A percentile compares a stretch with the other conserved stretches of the same genome.
Conservation (phyloP, 2,888 invertebrate species). For the Linnaemya vulpina region DNA sequence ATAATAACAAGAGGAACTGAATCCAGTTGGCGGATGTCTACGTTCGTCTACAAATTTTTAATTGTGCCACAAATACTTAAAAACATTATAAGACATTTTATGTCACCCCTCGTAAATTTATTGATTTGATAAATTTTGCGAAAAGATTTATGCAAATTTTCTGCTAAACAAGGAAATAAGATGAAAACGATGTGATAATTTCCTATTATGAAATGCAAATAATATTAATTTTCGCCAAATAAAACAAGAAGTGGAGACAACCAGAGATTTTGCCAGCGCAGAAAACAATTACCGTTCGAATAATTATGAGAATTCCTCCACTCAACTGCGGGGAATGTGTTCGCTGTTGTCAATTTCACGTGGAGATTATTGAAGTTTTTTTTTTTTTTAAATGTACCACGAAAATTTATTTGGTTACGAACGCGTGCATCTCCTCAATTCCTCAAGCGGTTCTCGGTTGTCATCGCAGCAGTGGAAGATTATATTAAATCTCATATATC, state of each 20-base stretch:
- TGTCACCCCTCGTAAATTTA: constrained; percentile 11
- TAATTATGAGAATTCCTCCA: neutral
- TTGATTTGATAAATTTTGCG: constrained; percentile 53
- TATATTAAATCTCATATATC: too few relatives aligned
- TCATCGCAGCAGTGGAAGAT: too few relatives aligned
- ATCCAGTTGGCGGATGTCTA: too few relatives aligned
- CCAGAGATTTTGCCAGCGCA: neutral
- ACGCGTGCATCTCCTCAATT: neutral
- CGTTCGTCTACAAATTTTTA: too few relatives aligned
- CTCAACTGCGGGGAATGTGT: too few relatives aligned
- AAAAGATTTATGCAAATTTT: constrained; percentile 46
- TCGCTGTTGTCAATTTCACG: too few relatives aligned
- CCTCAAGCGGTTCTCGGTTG: too few relatives aligned
- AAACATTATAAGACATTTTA: too few relatives aligned
- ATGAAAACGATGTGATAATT: constrained; percentile 34
- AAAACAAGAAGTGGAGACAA: constrained; percentile 1
- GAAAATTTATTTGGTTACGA: neutral
- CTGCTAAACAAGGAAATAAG: constrained; percentile 23
- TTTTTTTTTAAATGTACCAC: constrained; percentile 14
- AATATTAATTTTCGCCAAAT: neutral
- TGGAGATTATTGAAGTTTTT: constrained; percentile 11
- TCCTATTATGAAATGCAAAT: constrained; percentile 27
- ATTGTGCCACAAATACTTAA: too few relatives aligned
- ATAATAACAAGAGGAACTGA: too few relatives aligned
- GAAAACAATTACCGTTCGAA: neutral